Evolutionary conservation across 2,113 vertebrate genomes (phyloP).

Genomic region (Otis tarda): DNA sequence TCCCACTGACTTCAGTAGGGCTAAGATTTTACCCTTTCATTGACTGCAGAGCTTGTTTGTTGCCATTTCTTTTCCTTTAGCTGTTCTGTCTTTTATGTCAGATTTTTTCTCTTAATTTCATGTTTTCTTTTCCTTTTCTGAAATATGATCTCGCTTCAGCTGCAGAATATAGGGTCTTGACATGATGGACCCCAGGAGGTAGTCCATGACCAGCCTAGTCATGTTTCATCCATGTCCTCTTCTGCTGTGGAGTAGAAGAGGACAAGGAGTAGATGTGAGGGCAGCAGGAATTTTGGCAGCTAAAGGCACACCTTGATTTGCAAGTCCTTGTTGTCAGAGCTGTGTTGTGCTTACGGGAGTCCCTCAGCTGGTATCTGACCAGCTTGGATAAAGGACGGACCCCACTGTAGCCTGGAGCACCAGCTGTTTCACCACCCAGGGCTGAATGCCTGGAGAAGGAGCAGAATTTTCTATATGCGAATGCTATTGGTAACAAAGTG

Average conservation of each 20-base stretch:
- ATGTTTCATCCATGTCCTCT: neutral
- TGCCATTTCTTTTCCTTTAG: neutral
- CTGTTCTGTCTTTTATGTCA: neutral
- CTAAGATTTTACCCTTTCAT: conserved; percentile 48
- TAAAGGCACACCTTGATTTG: neutral
- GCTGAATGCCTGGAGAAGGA: neutral
- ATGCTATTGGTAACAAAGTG: neutral
- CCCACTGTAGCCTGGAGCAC: neutral
- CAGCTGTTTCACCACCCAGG: neutral
- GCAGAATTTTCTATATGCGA: neutral
- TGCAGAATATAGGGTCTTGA: neutral
- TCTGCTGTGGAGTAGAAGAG: neutral
- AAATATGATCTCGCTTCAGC: neutral
- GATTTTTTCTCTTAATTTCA: neutral
- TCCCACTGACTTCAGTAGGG: neutral
- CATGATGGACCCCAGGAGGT: neutral
- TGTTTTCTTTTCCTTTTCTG: neutral
- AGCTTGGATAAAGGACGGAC: neutral
- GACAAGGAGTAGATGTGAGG: neutral
- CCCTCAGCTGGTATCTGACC: neutral
- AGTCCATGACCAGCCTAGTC: neutral
- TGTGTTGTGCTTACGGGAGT: neutral
- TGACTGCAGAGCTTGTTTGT: conserved; percentile 21
- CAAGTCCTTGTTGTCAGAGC: neutral
- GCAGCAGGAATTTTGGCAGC: neutral